Evolutionary conservation across 2,797 vertebrate species (phyloP).

Genomic region (Enteromius anoplus): DNA sequence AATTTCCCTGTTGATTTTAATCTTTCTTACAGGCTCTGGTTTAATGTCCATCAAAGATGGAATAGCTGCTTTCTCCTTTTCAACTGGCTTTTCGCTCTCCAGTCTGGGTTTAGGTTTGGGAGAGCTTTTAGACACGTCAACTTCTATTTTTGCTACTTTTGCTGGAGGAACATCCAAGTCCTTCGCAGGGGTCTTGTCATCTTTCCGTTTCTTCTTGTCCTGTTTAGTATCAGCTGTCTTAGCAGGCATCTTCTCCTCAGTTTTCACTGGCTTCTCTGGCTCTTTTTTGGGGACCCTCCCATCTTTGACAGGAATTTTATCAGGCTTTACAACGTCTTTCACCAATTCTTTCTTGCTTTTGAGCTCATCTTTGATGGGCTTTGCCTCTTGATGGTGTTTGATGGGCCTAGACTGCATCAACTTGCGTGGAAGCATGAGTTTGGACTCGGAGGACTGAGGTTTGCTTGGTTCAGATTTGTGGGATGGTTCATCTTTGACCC

Average conservation of each 20-base stretch:
- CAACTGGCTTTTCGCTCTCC: constrained; percentile 68
- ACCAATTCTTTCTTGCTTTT: constrained; percentile 72
- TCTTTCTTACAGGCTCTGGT: constrained; percentile 86
- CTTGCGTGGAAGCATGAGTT: constrained; percentile 76
- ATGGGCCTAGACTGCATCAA: constrained; percentile 60
- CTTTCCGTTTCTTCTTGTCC: constrained; percentile 85
- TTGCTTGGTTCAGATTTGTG: constrained; percentile 77
- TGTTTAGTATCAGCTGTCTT: constrained; percentile 77
- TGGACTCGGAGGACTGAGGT: constrained; percentile 72
- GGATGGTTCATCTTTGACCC: constrained; percentile 79
- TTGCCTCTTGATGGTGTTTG: constrained; percentile 69
- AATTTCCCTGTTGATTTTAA: constrained; percentile 92
- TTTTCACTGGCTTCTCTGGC: constrained; percentile 69
- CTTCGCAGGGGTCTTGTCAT: constrained; percentile 77
- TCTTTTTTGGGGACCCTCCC: constrained; percentile 75
- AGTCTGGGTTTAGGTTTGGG: constrained; percentile 76
- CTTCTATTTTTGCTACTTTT: constrained; percentile 75
- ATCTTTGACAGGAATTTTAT: constrained; percentile 76
- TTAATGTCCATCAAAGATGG: constrained; percentile 76
- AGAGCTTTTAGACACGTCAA: constrained; percentile 73
- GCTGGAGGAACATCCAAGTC: constrained; percentile 69
- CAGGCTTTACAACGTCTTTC: constrained; percentile 76
- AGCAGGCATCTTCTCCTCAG: constrained; percentile 68
- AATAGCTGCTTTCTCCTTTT: constrained; percentile 75
- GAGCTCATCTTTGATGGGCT: constrained; percentile 76